A percentile compares a stretch with the other conserved stretches of the same genome.
These are phyloP conservation scores for Tupaia chinensis DNA, from an alignment of 2,113 vertebrate species.

Conservation along the genomic window DNA sequence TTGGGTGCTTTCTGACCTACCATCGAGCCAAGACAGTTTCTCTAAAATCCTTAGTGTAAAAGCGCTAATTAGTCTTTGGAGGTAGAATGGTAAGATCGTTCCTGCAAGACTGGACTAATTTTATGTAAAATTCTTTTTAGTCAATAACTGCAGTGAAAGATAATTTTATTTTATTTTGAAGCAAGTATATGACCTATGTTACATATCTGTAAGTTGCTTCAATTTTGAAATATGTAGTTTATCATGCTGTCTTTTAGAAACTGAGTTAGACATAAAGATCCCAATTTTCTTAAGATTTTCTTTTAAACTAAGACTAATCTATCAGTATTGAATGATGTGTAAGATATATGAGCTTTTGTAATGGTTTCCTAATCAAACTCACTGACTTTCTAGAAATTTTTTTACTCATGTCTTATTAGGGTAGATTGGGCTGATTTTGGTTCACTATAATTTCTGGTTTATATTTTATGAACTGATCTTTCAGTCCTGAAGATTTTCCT, in stretches of 20 bases:
- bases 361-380: neutral
- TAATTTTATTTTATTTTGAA: neutral
- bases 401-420: too few species aligned
- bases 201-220: neutral
- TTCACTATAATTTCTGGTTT: neutral
- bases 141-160: neutral
- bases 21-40: neutral
- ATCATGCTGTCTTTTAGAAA: neutral
- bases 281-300: neutral
- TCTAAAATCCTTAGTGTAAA: neutral
- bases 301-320: neutral
- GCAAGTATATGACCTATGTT: neutral
- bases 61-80: neutral
- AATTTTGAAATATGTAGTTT: neutral
- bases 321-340: neutral
- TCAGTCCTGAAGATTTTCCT: slow-evolving; percentile 11
- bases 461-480: neutral
- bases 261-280: neutral
- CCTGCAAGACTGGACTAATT: neutral
- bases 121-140: neutral
- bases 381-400: too few species aligned
- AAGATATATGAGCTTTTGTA: neutral
- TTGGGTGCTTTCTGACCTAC: neutral
- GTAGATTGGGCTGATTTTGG: too few species aligned
- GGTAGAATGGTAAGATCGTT: neutral